phyloP scores from a whole-genome alignment of 2,888 invertebrate genomes.

The Bursaphelenchus okinawaensis region DNA sequence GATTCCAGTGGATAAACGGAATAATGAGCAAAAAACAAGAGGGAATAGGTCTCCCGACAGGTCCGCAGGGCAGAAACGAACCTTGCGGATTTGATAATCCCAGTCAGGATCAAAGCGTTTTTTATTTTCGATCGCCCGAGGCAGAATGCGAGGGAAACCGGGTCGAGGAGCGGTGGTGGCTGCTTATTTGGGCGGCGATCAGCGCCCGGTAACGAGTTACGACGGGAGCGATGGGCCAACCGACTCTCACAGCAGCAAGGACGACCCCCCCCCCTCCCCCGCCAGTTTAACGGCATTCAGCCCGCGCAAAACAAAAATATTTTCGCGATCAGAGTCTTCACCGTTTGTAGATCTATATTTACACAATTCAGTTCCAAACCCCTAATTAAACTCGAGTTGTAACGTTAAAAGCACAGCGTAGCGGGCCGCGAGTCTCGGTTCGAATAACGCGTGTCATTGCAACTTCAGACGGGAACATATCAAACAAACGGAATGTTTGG shows the following conservation, averaged over 20 bases:
- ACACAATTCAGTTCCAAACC: too few relatives aligned
- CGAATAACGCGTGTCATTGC: background rate
- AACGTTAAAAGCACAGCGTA: background rate
- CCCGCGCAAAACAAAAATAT: background rate
- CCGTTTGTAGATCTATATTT: background rate
- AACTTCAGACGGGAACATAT: background rate
- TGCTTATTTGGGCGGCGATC: background rate
- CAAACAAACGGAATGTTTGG: too few relatives aligned
- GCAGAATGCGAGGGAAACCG: background rate
- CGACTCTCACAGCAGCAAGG: too few relatives aligned
- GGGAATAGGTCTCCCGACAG: background rate
- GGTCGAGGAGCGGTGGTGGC: background rate
- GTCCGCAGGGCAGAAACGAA: background rate
- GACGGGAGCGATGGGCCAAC: background rate
- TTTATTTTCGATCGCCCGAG: background rate
- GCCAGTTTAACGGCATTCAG: background rate
- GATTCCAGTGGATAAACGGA: background rate
- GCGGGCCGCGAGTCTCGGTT: background rate
- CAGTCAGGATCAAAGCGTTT: background rate
- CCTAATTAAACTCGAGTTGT: background rate
- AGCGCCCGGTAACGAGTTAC: background rate
- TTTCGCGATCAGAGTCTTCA: background rate
- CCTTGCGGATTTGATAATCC: background rate
- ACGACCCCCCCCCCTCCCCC: background rate
- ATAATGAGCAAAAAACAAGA: background rate